Evolutionary conservation across 2,113 vertebrate genomes (phyloP).

Genomic region (Ondatra zibethicus): DNA sequence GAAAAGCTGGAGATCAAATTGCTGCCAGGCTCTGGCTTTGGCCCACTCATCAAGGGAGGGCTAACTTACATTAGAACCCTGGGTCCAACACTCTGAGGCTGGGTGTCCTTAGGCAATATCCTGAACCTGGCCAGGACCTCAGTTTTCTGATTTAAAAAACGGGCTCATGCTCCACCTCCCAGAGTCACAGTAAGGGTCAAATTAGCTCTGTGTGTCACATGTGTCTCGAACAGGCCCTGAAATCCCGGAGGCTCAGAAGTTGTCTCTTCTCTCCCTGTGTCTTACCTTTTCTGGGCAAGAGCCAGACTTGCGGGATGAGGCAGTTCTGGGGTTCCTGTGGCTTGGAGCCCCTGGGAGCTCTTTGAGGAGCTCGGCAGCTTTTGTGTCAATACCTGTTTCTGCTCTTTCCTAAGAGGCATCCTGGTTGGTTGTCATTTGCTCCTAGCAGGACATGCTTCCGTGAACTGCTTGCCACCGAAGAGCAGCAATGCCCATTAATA

Average conservation of each 20-base stretch:
- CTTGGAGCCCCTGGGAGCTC: background rate
- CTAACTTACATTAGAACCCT: conserved; percentile 8
- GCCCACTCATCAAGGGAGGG: background rate
- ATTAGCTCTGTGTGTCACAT: background rate
- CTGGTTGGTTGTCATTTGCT: conserved; percentile 47
- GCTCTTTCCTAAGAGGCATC: conserved; percentile 22
- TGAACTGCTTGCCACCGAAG: conserved; percentile 22
- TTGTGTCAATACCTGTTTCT: background rate
- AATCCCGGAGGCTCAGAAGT: background rate
- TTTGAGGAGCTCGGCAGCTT: conserved; percentile 8
- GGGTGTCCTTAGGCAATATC: conserved; percentile 35
- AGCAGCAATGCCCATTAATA: conserved; percentile 58
- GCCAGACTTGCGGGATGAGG: background rate
- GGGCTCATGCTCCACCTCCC: background rate
- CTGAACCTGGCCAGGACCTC: conserved; percentile 19
- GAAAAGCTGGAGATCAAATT: conserved; percentile 30
- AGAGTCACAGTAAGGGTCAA: conserved; percentile 34
- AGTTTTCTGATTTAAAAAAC: conserved; percentile 49
- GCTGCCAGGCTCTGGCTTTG: conserved; percentile 39
- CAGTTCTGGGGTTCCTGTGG: background rate
- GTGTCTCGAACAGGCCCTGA: background rate
- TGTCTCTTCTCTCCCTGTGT: background rate
- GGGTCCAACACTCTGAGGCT: conserved; percentile 37
- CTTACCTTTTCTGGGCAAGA: conserved; percentile 49
- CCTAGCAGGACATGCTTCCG: conserved; percentile 19